Percentiles rank a stretch among this genome's conserved stretches.
Conservation (phyloP, 1,140 invertebrate species). For the Drosophila azteca region DNA sequence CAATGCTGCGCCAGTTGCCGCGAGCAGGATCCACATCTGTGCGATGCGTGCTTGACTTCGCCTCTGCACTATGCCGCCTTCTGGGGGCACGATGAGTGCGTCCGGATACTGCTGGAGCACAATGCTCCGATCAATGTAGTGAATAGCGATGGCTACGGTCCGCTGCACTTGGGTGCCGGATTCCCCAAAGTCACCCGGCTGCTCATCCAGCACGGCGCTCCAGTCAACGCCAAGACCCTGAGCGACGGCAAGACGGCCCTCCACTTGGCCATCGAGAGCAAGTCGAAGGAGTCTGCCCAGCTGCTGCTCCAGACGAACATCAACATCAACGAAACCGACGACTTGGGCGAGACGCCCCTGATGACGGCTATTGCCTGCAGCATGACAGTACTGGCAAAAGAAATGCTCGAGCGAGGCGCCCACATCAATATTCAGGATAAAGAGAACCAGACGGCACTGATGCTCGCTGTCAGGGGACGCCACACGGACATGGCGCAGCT, state of each 20-base stretch:
- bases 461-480: constrained; percentile 85
- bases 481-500: constrained; percentile 81
- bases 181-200: constrained; percentile 58
- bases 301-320: constrained; percentile 86
- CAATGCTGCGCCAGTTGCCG: constrained; percentile 62
- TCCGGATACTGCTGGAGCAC: constrained; percentile 91
- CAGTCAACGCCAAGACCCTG: constrained; percentile 75
- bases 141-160: constrained; percentile 95
- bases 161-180: constrained; percentile 95
- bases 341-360: constrained; percentile 86
- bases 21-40: constrained; percentile 84
- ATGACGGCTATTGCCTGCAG: constrained; percentile 84
- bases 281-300: constrained; percentile 84
- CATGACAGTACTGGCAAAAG: constrained; percentile 83
- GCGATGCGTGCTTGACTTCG: constrained; percentile 85
- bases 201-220: constrained; percentile 70
- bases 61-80: constrained; percentile 87
- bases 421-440: constrained; percentile 86
- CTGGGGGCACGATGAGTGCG: constrained; percentile 85
- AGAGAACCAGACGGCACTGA: constrained; percentile 85
- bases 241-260: constrained; percentile 75
- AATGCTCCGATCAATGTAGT: constrained; percentile 91
- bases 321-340: constrained; percentile 86
- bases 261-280: constrained; percentile 73
- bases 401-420: constrained; percentile 85